Conservation (phyloP, 2,113 vertebrate genomes). For the Megalops atlanticus region DNA sequence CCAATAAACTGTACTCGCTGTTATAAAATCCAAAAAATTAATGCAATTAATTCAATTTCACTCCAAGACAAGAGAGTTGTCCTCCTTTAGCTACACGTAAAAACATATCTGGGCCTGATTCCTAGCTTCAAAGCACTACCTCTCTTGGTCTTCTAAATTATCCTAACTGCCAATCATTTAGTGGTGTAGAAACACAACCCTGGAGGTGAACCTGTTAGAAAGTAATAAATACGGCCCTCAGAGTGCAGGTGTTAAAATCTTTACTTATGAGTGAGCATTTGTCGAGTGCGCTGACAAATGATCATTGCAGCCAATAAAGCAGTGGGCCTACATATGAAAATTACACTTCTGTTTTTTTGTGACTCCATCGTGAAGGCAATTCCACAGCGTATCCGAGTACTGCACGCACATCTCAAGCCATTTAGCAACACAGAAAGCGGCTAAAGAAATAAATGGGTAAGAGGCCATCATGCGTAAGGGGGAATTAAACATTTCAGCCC, state of each 20-base stretch:
- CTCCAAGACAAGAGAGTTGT: not conserved
- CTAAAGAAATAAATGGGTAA: not conserved
- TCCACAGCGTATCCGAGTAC: not conserved
- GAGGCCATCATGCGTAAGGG: not conserved
- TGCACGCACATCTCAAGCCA: not conserved
- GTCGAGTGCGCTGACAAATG: not conserved
- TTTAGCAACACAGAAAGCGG: not conserved
- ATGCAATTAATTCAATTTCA: not conserved
- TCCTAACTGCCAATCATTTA: slow-evolving; percentile 33
- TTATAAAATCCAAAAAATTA: not conserved
- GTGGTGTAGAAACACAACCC: slow-evolving; percentile 26
- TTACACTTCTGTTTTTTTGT: not conserved
- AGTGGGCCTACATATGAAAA: not conserved
- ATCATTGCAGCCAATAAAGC: not conserved
- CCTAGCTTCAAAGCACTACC: slow-evolving; percentile 25
- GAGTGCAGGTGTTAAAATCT: slow-evolving; percentile 1
- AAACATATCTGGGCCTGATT: slow-evolving; percentile 10
- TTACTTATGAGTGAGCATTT: not conserved
- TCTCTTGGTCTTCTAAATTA: not conserved
- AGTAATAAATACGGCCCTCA: slow-evolving; percentile 23
- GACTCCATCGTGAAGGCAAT: not conserved
- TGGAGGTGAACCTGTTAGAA: not conserved
- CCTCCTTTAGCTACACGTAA: not conserved
- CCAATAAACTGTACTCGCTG: slow-evolving; percentile 25
- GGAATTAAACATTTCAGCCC: not conserved